Conservation (phyloP, 92 coral and sea anemone genomes). For the Palythoa grandis region DNA sequence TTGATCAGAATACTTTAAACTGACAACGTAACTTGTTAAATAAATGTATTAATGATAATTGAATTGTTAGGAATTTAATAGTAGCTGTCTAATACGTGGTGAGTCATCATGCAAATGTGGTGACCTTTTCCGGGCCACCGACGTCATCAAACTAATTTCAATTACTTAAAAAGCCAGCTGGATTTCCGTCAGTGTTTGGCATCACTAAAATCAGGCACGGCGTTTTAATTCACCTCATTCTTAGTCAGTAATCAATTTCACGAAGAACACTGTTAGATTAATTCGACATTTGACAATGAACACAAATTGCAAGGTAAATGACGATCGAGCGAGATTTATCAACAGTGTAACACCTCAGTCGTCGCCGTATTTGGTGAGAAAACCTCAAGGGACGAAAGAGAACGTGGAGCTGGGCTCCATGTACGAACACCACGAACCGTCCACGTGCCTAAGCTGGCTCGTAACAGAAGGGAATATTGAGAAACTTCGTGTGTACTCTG, state of each 20-base stretch:
- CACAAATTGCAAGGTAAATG: not conserved
- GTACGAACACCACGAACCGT: not conserved
- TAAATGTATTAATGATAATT: no score
- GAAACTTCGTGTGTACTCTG: not conserved
- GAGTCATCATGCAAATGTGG: not conserved
- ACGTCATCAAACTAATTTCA: not conserved
- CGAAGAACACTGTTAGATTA: not conserved
- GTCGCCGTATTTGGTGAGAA: not conserved
- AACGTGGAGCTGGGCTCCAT: slow-evolving; percentile 2
- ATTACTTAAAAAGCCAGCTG: not conserved
- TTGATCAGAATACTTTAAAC: no score
- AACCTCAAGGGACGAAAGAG: slow-evolving; percentile 16
- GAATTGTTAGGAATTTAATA: no score
- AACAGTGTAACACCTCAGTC: not conserved
- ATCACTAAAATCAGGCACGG: not conserved
- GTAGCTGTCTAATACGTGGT: no score
- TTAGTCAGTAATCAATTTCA: not conserved
- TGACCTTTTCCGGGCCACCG: not conserved
- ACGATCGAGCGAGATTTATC: not conserved
- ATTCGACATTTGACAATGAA: not conserved
- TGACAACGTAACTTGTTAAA: no score
- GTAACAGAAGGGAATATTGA: slow-evolving; percentile 17
- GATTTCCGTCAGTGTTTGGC: not conserved
- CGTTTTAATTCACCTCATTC: not conserved
- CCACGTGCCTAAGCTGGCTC: slow-evolving; percentile 19